Conservation (phyloP, 2,888 invertebrate species). For the Lycophotia porphyrea region DNA sequence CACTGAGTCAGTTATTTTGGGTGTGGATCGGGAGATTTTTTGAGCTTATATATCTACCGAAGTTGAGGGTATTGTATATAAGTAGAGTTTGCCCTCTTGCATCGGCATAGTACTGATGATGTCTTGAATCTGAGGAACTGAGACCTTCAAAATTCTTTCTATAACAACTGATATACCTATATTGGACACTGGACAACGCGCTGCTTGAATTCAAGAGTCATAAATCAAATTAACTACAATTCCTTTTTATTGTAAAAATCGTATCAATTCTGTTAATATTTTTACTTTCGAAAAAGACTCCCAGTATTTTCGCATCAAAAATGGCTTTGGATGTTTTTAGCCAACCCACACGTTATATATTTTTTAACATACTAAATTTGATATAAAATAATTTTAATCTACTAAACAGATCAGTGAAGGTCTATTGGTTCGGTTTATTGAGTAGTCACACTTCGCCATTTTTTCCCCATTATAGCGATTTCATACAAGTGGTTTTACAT, state of each 20-base stretch:
- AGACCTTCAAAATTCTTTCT: background rate
- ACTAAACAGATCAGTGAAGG: too few species aligned
- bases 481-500: too few species aligned
- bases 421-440: too few species aligned
- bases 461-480: too few species aligned
- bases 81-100: background rate
- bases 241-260: background rate
- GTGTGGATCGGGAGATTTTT: background rate
- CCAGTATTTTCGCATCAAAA: background rate
- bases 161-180: too few species aligned
- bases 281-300: background rate
- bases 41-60: background rate
- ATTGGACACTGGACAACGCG: too few species aligned
- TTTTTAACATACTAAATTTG: too few species aligned
- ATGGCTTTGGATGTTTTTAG: too few species aligned
- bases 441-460: too few species aligned
- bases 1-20: background rate
- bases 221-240: background rate
- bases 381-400: too few species aligned
- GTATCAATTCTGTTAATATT: background rate
- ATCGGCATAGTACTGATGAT: background rate
- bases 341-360: too few species aligned
- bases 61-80: background rate
- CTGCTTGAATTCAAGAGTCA: background rate
- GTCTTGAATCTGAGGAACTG: background rate